phyloP scores from a whole-genome alignment of 2,113 vertebrate species.

The Xiphophorus couchianus region DNA sequence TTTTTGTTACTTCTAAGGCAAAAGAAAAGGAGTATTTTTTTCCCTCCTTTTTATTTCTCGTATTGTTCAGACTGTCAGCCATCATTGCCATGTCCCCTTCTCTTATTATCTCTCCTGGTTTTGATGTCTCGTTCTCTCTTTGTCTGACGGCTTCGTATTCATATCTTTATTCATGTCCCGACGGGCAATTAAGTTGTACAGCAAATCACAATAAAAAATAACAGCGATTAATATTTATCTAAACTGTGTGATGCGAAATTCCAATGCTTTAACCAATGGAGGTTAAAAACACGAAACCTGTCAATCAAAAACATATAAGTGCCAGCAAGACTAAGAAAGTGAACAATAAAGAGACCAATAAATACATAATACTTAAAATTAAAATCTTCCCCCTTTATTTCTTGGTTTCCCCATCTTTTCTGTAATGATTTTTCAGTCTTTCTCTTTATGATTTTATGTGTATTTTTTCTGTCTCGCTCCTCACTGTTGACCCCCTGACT shows the following conservation, averaged over 20 bases:
- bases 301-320: too few relatives aligned
- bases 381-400: neutral
- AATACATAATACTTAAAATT: too few relatives aligned
- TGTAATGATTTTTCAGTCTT: neutral
- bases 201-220: too few relatives aligned
- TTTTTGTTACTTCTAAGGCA: neutral
- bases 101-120: conserved; percentile 18
- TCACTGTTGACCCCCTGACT: neutral
- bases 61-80: conserved; percentile 25
- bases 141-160: neutral
- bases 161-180: too few relatives aligned
- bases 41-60: neutral
- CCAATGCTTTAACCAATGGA: too few relatives aligned
- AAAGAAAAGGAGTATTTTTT: neutral
- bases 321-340: too few relatives aligned
- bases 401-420: neutral
- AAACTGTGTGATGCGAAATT: too few relatives aligned
- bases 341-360: too few relatives aligned
- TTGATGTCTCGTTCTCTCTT: conserved; percentile 9
- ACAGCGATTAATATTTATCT: too few relatives aligned
- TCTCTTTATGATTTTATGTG: neutral
- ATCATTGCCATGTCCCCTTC: conserved; percentile 8
- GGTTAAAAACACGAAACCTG: too few relatives aligned
- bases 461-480: neutral
- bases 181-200: too few relatives aligned